Evolutionary conservation across 2,888 invertebrate species (phyloP), one percentile per base, ranked within the genome.

Genomic region (Nomada goodeniana): DNA sequence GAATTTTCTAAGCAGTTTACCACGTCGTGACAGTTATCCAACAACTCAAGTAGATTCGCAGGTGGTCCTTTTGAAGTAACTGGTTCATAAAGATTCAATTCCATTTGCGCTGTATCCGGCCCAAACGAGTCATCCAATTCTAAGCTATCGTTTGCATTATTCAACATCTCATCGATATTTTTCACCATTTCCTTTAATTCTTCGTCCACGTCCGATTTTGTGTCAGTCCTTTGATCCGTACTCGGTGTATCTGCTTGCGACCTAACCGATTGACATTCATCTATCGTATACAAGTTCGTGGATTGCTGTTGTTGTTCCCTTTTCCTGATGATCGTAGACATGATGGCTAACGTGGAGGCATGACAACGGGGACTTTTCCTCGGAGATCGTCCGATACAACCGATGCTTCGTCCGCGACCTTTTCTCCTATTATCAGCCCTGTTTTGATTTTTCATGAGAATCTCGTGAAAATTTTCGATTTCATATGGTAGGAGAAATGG

Each of bases 331-430:
- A 93, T 93, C 23, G 93, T 93, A 3, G 93, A 93, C 93, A 98
- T 95, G 76, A 98, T 97, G 0, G 98, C 98, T 79, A 98, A 93
- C 0, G 98, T 98, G 0, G 98, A 98, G 0, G 98, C 98, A 91
- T 98, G 98, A 92, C 98, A 98, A 29, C 98, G 94, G 0, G 98
- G 98, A 0, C 97, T 98, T 91, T 98, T 98, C 57, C 98, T 94
- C 0, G 98, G 97, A 81, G 96, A 96, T 47, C 94, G 94, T 11
- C 83, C 84, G 5, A 81, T 5, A 23, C 80, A 74, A 23, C 83
- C 82, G 0, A 80, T 75, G 18, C 85, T 85, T 0, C 87, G 80
- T 5, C 89, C 88, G 1, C 89, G 89, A 50, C 89, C 89, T 52
- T 86, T 84, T 53, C 82, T 86, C 13, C 80, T 76, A 3, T 60